These are phyloP conservation scores for Macrobrachium rosenbergii DNA, from an alignment of 1,140 invertebrate species.

Conservation along the genomic window DNA sequence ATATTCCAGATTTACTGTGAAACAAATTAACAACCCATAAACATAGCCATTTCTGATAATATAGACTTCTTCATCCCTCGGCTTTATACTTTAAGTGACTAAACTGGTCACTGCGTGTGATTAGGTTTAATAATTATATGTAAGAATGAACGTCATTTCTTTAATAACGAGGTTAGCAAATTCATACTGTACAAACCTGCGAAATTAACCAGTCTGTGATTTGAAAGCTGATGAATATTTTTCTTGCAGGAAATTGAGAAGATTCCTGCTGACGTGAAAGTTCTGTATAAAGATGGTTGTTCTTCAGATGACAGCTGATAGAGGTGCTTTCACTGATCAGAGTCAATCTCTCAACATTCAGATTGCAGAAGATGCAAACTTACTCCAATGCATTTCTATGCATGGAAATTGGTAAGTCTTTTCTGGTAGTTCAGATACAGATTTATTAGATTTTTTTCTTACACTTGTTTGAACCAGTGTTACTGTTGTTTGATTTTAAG, in stretches of 20 bases:
- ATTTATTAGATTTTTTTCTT: not conserved
- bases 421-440: not conserved
- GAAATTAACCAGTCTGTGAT: not conserved
- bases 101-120: no score
- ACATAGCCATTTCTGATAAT: no score
- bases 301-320: slow-evolving; percentile 97
- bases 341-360: slow-evolving; percentile 98
- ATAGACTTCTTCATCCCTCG: no score
- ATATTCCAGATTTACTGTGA: no score
- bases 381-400: slow-evolving; percentile 98
- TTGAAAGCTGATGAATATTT: not conserved
- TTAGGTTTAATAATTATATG: no score
- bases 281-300: slow-evolving; percentile 91
- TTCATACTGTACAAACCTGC: not conserved
- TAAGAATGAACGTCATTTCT: no score
- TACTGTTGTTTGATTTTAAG: not conserved
- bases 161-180: no score
- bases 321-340: slow-evolving; percentile 98
- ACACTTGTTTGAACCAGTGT: not conserved
- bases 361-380: slow-evolving; percentile 95
- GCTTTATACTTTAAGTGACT: no score
- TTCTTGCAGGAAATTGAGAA: slow-evolving; percentile 81
- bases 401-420: slow-evolving; percentile 87
- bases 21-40: no score
- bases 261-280: slow-evolving; percentile 91